Base-by-base conservation (phyloP, 2,888 invertebrate genomes). In the Argyresthia albistria region DNA sequence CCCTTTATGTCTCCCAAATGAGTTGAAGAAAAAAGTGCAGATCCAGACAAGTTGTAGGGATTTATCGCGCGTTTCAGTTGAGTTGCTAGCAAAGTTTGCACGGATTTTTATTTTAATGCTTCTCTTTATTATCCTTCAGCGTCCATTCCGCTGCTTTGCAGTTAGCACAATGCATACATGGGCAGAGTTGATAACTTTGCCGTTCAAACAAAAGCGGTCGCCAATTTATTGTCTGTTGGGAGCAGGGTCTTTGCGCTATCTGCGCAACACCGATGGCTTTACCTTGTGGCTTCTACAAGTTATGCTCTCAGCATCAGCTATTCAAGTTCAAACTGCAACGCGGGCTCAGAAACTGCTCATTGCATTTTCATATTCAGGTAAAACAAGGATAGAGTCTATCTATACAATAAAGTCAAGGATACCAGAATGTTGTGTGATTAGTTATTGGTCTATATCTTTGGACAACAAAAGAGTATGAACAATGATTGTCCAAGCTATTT, bases 391-490 rank as follows among this genome's bases (percentile, higher is more conserved):
- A 25, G 25, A 25, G 25, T 25, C 25, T n/a, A n/a, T n/a, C n/a
- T n/a, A n/a, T n/a, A 25, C 3, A 25, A 25, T 25, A 25, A 36
- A 47, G 47, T 47, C 12, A 8, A 47, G 35, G 12, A 35, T 47
- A 35, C 35, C 47, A 47, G 47, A 47, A 35, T 47, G n/a, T 47
- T 12, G 12, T 12, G 12, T 58, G 69, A 65, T 73, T 73, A 79
- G 73, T 80, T 80, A 80, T 80, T 74, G 73, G 70, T 60, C 66
- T 74, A 80, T 80, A 80, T 71, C 69, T 65, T 56, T 9, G 25
- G 53, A 69, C 69, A 73, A 76, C 74, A 76, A 79, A 72, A 66
- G 72, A 56, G 54, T 49, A 60, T 53, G 59, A 61, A 71, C 74
- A 74, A 70, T 69, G 68, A 66, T 65, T 61, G 10, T 12, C n/a